phyloP scores from a whole-genome alignment of 1,140 invertebrate species.

The Lamellibrachia luymesi region DNA sequence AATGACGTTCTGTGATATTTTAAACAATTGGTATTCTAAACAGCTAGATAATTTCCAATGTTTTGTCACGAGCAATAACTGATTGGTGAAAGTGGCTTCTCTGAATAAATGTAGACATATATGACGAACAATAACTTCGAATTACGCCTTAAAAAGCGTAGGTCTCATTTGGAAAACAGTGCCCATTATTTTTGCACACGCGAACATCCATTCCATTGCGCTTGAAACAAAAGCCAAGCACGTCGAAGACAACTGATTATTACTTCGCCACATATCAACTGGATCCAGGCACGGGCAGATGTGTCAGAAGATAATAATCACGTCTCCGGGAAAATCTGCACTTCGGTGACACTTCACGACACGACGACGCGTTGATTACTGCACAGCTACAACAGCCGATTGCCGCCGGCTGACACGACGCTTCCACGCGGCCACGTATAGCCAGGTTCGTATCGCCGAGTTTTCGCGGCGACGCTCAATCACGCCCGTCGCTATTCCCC shows the following conservation, averaged over 20 bases:
- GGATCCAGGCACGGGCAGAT: neutral
- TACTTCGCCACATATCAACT: neutral
- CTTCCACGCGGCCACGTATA: neutral
- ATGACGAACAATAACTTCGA: no score
- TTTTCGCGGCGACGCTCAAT: neutral
- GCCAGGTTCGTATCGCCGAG: neutral
- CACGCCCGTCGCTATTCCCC: neutral
- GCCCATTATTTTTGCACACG: no score
- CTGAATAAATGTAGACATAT: no score
- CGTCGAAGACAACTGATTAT: neutral
- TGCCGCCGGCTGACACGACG: neutral
- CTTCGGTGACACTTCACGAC: no score
- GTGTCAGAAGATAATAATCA: neutral
- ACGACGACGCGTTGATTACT: neutral
- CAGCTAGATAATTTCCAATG: no score
- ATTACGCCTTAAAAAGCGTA: no score
- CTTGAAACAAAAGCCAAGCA: neutral
- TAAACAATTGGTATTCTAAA: no score
- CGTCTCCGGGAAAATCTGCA: neutral
- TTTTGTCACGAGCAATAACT: no score
- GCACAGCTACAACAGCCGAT: neutral
- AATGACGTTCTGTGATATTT: no score
- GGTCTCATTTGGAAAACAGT: no score
- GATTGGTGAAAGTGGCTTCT: no score
- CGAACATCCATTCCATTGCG: no score